phyloP scores from a whole-genome alignment of 2,888 invertebrate genomes.

The Onthophagus sagittarius region DNA sequence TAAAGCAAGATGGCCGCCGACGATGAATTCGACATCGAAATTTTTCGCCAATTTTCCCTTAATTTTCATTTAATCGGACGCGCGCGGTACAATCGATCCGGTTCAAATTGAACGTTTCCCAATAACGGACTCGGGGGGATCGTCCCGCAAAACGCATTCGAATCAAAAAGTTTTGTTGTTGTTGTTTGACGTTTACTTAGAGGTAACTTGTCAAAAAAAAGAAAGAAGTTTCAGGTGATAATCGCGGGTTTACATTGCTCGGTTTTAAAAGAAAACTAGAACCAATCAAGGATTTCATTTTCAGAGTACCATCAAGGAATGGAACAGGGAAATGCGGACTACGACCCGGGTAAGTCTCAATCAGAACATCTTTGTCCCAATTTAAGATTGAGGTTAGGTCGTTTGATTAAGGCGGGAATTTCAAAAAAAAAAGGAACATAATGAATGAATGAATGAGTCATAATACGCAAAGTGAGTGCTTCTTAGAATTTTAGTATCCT shows the following conservation, averaged over 20 bases:
- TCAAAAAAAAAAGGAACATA: conserved; percentile 8
- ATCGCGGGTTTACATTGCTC: not conserved
- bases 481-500: conserved; percentile 9
- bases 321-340: conserved; percentile 75
- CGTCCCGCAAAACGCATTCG: too few relatives aligned
- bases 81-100: too few relatives aligned
- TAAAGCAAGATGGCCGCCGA: conserved; percentile 29
- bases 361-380: not conserved
- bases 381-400: not conserved
- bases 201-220: conserved; percentile 7
- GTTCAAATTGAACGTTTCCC: too few relatives aligned
- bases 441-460: conserved; percentile 22
- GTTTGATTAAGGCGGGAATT: not conserved
- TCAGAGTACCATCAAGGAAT: conserved; percentile 78
- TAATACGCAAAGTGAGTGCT: conserved; percentile 1
- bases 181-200: conserved; percentile 16
- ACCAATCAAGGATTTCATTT: conserved; percentile 35
- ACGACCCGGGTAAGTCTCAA: conserved; percentile 74
- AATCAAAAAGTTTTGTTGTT: not conserved
- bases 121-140: too few relatives aligned
- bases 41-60: conserved; percentile 10
- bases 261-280: conserved; percentile 4
- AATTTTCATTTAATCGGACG: conserved; percentile 1
- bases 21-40: not conserved
- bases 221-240: conserved; percentile 5